Percentiles rank a stretch among this genome's conserved stretches.
phyloP scores from a whole-genome alignment of 2,797 vertebrate species.

The Scolopax rusticola region DNA sequence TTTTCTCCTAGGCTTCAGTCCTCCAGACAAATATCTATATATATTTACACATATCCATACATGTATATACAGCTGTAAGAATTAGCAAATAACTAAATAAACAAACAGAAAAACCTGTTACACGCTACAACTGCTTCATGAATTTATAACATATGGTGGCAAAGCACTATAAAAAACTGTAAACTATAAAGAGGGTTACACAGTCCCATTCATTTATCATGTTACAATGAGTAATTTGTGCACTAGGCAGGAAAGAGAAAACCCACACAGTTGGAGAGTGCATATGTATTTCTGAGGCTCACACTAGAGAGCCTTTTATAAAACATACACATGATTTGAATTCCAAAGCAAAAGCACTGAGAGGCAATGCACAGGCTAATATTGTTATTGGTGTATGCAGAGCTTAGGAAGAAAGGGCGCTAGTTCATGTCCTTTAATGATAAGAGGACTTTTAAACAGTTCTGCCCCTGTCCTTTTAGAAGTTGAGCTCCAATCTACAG shows the following conservation, averaged over 20 bases:
- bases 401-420: constrained; percentile 29
- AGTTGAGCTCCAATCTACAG: not conserved
- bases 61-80: constrained; percentile 43
- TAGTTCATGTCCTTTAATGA: not conserved
- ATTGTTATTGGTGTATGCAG: constrained; percentile 15
- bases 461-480: not conserved
- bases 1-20: not conserved
- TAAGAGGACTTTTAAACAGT: not conserved
- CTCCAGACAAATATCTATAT: not conserved
- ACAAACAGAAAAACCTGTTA: constrained; percentile 63
- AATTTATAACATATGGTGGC: constrained; percentile 70
- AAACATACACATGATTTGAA: constrained; percentile 74
- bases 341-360: constrained; percentile 64
- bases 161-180: constrained; percentile 64
- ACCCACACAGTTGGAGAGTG: constrained; percentile 58
- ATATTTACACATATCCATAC: not conserved
- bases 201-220: constrained; percentile 73
- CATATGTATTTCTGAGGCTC: constrained; percentile 71
- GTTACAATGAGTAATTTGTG: constrained; percentile 73
- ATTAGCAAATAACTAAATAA: constrained; percentile 76
- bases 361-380: constrained; percentile 18
- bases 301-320: constrained; percentile 74
- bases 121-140: constrained; percentile 59
- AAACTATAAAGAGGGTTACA: constrained; percentile 66
- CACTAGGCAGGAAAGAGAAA: constrained; percentile 65